Evolutionary conservation across 2,113 vertebrate species (phyloP).

Genomic region (Colius striatus): DNA sequence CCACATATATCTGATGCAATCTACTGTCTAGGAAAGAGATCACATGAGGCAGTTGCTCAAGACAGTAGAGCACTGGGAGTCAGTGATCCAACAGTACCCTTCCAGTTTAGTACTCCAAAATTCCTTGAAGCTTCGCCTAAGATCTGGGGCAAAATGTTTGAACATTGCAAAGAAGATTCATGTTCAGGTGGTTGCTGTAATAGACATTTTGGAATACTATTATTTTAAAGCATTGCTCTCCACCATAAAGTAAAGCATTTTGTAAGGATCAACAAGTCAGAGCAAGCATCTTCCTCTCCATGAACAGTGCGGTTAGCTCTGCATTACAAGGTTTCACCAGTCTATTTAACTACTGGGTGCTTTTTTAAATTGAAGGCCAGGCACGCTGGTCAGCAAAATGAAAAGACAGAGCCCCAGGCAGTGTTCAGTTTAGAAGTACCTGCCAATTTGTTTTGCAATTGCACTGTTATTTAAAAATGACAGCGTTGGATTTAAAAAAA

Average conservation of each 20-base stretch:
- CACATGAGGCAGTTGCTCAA: not conserved
- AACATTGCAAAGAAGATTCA: not conserved
- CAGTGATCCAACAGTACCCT: not conserved
- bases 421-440: not conserved
- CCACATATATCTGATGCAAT: not conserved
- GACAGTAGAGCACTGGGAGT: not conserved
- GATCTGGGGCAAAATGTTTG: not conserved
- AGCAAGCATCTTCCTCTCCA: not conserved
- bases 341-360: not conserved
- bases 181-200: not conserved
- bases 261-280: not conserved
- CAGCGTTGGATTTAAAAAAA: not conserved
- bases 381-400: constrained; percentile 34
- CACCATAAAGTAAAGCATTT: not conserved
- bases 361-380: constrained; percentile 31
- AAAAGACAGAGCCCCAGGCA: constrained; percentile 14
- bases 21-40: not conserved
- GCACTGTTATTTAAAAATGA: constrained; percentile 38
- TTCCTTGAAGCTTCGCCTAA: not conserved
- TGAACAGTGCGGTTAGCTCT: not conserved
- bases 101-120: not conserved
- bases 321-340: not conserved
- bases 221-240: not conserved
- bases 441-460: constrained; percentile 40
- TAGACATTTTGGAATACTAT: not conserved